phyloP scores from a whole-genome alignment of 1,140 invertebrate species.

The Heliothis subflexa region DNA sequence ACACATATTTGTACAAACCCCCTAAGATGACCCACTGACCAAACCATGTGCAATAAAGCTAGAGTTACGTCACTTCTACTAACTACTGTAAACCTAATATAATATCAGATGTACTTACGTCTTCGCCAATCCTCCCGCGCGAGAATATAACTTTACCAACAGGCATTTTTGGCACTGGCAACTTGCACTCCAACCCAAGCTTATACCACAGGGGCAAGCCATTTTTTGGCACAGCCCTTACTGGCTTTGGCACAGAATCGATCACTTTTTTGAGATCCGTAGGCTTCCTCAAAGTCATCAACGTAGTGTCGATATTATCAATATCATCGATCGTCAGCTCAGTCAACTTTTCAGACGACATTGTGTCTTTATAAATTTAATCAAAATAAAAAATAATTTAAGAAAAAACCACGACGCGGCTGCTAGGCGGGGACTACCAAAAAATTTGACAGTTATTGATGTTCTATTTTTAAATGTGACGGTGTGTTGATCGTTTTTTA shows the following conservation, averaged over 20 bases:
- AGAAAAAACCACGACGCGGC: conserved; percentile 31
- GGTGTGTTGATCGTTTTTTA: conserved; percentile 16
- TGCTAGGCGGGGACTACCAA: neutral
- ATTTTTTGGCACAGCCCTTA: conserved; percentile 80
- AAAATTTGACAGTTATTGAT: conserved; percentile 49
- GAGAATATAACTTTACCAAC: conserved; percentile 77
- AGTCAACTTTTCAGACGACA: conserved; percentile 59
- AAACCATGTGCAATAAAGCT: neutral
- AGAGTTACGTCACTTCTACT: neutral
- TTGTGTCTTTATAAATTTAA: conserved; percentile 49
- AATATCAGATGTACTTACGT: conserved; percentile 67
- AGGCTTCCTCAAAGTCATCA: conserved; percentile 79
- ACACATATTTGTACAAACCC: neutral
- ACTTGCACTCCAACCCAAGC: conserved; percentile 77
- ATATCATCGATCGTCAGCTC: conserved; percentile 62
- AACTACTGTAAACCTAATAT: neutral
- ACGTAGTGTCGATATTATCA: conserved; percentile 66
- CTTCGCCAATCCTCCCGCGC: conserved; percentile 81
- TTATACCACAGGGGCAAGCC: conserved; percentile 79
- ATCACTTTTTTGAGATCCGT: conserved; percentile 82
- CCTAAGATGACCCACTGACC: too few species aligned
- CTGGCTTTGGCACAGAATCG: conserved; percentile 78
- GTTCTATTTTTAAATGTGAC: conserved; percentile 24
- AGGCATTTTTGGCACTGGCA: conserved; percentile 82
- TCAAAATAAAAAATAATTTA: conserved; percentile 43